These are phyloP conservation scores for Drosophila nigromelanica DNA, from an alignment of 1,140 invertebrate genomes.

Conservation along the genomic window DNA sequence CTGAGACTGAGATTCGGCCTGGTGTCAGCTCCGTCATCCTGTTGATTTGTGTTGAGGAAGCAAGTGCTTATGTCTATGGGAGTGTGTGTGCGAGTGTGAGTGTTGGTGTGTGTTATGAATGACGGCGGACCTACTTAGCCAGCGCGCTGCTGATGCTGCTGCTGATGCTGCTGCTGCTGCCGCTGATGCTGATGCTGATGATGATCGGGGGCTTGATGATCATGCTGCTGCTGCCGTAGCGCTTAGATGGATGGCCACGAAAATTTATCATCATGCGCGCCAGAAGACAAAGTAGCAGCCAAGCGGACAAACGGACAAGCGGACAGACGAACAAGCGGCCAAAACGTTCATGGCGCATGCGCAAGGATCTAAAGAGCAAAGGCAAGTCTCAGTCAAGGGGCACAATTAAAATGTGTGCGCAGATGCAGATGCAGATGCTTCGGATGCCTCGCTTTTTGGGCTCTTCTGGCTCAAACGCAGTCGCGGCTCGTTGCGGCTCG, in stretches of 20 bases:
- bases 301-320: slow-evolving; percentile 2
- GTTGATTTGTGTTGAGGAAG: slow-evolving; percentile 79
- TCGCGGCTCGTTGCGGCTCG: slow-evolving; percentile 11
- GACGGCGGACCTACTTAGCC: slow-evolving; percentile 55
- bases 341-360: slow-evolving; percentile 42
- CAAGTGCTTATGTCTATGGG: slow-evolving; percentile 65
- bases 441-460: slow-evolving; percentile 27
- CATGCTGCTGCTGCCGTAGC: slow-evolving; percentile 28
- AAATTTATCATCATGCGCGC: slow-evolving; percentile 69
- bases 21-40: slow-evolving; percentile 74
- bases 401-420: slow-evolving; percentile 63
- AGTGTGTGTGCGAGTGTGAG: slow-evolving; percentile 16
- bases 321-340: background rate
- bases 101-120: slow-evolving; percentile 50
- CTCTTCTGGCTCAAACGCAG: background rate
- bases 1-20: slow-evolving; percentile 14
- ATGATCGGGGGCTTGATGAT: slow-evolving; percentile 45
- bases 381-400: slow-evolving; percentile 45
- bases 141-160: slow-evolving; percentile 53
- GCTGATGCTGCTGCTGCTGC: slow-evolving; percentile 34
- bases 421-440: slow-evolving; percentile 8
- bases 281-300: slow-evolving; percentile 70
- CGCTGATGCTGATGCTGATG: slow-evolving; percentile 21
- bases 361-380: slow-evolving; percentile 65
- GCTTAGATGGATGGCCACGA: slow-evolving; percentile 63